Evolutionary conservation across 2,113 vertebrate genomes (phyloP).

Genomic region (Peromyscus californicus): DNA sequence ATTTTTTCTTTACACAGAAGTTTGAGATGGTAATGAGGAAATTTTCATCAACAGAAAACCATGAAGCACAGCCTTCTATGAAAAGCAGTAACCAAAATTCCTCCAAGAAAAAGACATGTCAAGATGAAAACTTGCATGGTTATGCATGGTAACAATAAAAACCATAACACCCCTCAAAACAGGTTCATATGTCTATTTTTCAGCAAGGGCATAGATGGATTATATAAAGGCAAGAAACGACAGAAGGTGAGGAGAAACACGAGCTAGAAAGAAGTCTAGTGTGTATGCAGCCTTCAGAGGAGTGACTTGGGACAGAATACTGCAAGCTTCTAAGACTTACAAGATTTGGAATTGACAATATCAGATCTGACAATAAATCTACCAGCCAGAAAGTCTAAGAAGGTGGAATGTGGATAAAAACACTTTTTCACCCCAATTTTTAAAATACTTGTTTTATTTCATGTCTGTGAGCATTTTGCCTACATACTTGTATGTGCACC

Average conservation of each 20-base stretch:
- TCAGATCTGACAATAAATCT: neutral
- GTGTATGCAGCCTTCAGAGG: neutral
- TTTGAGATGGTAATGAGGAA: neutral
- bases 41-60: neutral
- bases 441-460: neutral
- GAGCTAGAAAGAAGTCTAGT: too few relatives aligned
- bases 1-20: slow-evolving; percentile 37
- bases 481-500: neutral
- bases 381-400: neutral
- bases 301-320: neutral
- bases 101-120: neutral
- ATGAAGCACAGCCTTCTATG: neutral
- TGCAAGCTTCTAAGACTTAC: too few relatives aligned
- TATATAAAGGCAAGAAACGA: neutral
- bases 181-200: neutral
- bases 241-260: neutral
- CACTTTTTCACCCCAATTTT: neutral
- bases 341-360: neutral
- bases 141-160: slow-evolving; percentile 53
- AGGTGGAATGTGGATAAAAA: neutral
- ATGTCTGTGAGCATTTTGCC: neutral
- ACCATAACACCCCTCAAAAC: neutral
- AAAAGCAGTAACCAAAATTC: neutral
- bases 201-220: neutral
- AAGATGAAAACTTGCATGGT: neutral